Conservation (phyloP, 2,797 vertebrate genomes). For the Eutrigla gurnardus region DNA sequence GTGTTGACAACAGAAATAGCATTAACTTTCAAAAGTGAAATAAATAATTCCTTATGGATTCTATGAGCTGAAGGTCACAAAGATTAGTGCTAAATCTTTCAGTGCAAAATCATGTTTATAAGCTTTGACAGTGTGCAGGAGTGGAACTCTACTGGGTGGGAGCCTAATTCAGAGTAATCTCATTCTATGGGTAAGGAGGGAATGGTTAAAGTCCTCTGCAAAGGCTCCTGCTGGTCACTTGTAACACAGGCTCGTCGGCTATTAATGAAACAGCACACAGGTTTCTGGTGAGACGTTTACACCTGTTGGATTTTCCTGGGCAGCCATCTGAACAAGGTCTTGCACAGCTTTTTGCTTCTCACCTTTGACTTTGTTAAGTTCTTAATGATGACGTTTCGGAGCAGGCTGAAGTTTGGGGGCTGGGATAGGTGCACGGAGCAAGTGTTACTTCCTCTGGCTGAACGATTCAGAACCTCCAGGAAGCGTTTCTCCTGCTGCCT, state of each 20-base stretch:
- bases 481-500: slow-evolving; percentile 83
- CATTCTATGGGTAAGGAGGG: slow-evolving; percentile 23
- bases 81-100: slow-evolving; percentile 21
- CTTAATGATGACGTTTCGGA: slow-evolving; percentile 69
- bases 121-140: slow-evolving; percentile 52
- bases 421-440: slow-evolving; percentile 55
- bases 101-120: slow-evolving; percentile 49
- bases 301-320: slow-evolving; percentile 77
- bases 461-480: slow-evolving; percentile 77
- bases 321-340: slow-evolving; percentile 81
- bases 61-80: slow-evolving; percentile 43
- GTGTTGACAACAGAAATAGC: slow-evolving; percentile 42
- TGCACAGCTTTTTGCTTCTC: slow-evolving; percentile 84
- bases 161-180: slow-evolving; percentile 42
- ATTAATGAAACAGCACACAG: slow-evolving; percentile 32
- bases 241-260: slow-evolving; percentile 38
- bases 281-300: slow-evolving; percentile 50
- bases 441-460: slow-evolving; percentile 48
- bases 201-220: slow-evolving; percentile 40
- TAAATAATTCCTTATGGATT: slow-evolving; percentile 15
- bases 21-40: slow-evolving; percentile 34
- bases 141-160: slow-evolving; percentile 36
- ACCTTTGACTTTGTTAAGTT: slow-evolving; percentile 76
- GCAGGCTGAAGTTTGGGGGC: slow-evolving; percentile 69
- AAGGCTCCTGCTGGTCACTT: slow-evolving; percentile 58